These are phyloP conservation scores for Malurus leucopterus DNA, from an alignment of 2,797 vertebrate species.

Conservation along the genomic window DNA sequence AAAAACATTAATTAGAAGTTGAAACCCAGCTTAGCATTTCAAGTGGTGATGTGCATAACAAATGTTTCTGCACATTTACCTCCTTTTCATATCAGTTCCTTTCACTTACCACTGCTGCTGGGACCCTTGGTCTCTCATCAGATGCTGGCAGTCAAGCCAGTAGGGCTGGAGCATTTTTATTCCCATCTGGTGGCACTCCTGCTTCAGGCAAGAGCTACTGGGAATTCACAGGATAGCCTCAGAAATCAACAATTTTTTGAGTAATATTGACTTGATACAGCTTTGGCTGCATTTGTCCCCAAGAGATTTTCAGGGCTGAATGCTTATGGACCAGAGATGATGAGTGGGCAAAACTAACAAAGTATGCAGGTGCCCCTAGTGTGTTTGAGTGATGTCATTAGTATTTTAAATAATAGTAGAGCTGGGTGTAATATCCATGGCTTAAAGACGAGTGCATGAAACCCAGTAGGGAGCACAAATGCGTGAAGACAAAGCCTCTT, in stretches of 20 bases:
- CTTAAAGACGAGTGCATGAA: neutral
- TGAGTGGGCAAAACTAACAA: neutral
- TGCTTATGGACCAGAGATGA: neutral
- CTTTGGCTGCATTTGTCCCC: neutral
- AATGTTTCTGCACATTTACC: neutral
- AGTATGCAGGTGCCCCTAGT: accelerated
- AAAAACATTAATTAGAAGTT: neutral
- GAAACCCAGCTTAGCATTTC: neutral
- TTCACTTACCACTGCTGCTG: neutral
- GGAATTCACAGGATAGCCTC: neutral
- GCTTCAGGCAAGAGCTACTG: neutral
- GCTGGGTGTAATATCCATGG: neutral
- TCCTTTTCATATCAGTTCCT: neutral
- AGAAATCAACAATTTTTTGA: neutral
- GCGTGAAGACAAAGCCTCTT: neutral
- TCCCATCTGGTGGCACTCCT: neutral
- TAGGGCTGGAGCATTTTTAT: neutral
- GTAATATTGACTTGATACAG: neutral
- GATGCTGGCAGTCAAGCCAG: neutral
- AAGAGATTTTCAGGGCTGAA: neutral
- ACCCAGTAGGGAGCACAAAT: neutral
- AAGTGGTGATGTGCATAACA: neutral
- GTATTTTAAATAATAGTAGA: neutral
- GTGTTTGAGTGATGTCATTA: neutral
- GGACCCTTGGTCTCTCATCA: neutral